These are phyloP conservation scores for Brachionus sp. DNA, from an alignment of 1,140 invertebrate genomes.

Conservation along the genomic window DNA sequence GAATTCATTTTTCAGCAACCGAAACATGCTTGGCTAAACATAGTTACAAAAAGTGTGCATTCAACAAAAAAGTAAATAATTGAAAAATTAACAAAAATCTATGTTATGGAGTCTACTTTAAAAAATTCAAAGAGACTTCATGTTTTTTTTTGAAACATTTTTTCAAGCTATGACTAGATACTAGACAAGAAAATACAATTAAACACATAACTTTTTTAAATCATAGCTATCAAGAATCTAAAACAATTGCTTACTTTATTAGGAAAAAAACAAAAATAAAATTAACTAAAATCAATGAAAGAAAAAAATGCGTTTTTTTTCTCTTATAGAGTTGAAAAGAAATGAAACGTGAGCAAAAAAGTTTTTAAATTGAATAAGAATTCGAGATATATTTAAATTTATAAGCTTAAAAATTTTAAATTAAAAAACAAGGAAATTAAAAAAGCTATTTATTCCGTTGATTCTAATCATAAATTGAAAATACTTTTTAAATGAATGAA, in stretches of 20 bases:
- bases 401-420: not conserved
- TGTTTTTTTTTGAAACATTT: not conserved
- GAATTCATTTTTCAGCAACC: too few relatives aligned
- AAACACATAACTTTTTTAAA: not conserved
- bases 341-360: not conserved
- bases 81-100: not conserved
- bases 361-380: not conserved
- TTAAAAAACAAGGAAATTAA: not conserved
- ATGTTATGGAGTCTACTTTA: not conserved
- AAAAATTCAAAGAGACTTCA: not conserved
- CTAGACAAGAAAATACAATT: not conserved
- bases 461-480: not conserved
- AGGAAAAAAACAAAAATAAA: too few relatives aligned
- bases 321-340: not conserved
- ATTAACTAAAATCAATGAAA: not conserved
- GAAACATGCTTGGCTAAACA: not conserved
- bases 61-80: too few relatives aligned
- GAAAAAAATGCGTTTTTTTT: not conserved
- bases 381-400: not conserved
- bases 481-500: not conserved
- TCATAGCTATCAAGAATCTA: not conserved
- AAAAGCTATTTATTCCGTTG: not conserved
- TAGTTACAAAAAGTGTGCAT: not conserved
- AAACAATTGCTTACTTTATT: not conserved
- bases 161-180: not conserved